Evolutionary conservation across 2,797 vertebrate genomes (phyloP).

Genomic region (Pangasius macronema): DNA sequence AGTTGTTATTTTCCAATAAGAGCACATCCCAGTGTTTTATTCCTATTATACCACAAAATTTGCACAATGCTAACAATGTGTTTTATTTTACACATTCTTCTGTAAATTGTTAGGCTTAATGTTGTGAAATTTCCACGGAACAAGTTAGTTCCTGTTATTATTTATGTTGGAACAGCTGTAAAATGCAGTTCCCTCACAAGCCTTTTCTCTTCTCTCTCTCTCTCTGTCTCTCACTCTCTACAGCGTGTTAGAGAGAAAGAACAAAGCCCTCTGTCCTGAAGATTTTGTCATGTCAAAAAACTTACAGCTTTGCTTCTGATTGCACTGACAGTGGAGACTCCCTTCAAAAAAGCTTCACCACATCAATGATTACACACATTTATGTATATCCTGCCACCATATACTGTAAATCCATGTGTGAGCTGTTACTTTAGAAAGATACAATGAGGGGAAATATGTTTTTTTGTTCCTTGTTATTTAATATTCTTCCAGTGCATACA

Average conservation of each 20-base stretch:
- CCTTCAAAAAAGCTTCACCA: not conserved
- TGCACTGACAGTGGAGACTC: not conserved
- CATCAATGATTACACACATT: not conserved
- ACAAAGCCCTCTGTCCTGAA: not conserved
- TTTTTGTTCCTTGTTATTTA: not conserved
- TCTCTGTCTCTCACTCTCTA: not conserved
- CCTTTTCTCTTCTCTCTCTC: not conserved
- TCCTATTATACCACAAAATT: not conserved
- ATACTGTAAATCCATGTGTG: not conserved
- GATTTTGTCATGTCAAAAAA: not conserved
- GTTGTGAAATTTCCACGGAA: not conserved
- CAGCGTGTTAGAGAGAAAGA: not conserved
- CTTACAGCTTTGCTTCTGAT: not conserved
- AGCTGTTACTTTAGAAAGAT: not conserved
- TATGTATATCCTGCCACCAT: not conserved
- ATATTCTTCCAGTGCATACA: not conserved
- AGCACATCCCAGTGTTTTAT: not conserved
- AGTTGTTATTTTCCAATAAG: not conserved
- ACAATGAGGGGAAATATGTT: not conserved
- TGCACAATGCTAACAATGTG: not conserved
- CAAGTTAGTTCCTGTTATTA: not conserved
- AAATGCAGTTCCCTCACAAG: not conserved
- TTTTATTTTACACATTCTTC: not conserved
- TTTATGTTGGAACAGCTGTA: not conserved
- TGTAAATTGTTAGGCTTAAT: not conserved